Evolutionary conservation across 1,140 invertebrate genomes (phyloP).

Genomic region (Caenorhabditis briggsae): DNA sequence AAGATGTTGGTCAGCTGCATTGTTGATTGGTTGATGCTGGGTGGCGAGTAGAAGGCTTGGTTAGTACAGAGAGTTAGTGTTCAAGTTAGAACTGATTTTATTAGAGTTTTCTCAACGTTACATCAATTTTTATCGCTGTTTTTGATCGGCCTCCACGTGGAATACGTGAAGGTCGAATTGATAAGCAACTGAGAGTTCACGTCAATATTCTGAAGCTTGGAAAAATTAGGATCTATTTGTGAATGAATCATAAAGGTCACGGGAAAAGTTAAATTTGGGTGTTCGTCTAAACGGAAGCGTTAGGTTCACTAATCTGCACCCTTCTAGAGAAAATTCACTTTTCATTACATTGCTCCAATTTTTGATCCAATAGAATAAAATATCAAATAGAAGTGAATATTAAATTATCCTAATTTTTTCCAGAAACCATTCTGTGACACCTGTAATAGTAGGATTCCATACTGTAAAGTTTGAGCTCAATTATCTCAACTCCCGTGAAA

Average conservation of each 20-base stretch:
- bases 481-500: too few species aligned
- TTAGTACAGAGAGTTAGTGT: constrained; percentile 32
- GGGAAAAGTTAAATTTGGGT: too few species aligned
- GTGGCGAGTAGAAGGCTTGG: neutral
- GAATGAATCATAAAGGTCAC: neutral
- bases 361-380: too few species aligned
- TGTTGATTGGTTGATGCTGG: neutral
- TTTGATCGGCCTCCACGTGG: constrained; percentile 45
- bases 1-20: neutral
- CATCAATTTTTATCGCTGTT: neutral
- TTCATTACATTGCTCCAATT: too few species aligned
- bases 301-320: too few species aligned
- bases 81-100: constrained; percentile 42
- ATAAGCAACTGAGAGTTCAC: neutral
- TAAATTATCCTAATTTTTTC: too few species aligned
- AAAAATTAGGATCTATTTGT: neutral
- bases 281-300: too few species aligned
- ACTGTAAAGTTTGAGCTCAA: too few species aligned
- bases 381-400: too few species aligned
- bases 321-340: too few species aligned
- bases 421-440: too few species aligned
- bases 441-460: too few species aligned
- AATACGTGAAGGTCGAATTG: neutral
- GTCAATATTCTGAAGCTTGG: neutral
- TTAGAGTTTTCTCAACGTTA: neutral